A percentile compares a stretch with the other conserved stretches of the same genome.
Evolutionary conservation across 2,888 invertebrate genomes (phyloP).

Genomic region (Diarsia dahlii): DNA sequence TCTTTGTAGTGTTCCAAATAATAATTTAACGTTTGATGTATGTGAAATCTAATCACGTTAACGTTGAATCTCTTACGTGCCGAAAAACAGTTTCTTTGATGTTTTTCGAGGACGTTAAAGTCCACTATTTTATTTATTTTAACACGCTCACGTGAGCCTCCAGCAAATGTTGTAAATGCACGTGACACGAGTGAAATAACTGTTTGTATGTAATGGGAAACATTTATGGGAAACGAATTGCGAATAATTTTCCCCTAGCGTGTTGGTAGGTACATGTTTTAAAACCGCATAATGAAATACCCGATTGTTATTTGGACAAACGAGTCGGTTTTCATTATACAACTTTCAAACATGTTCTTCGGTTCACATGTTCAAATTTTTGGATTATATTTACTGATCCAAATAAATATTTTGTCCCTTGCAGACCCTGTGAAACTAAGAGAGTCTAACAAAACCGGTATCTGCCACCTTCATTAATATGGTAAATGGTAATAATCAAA

Average conservation of each 20-base stretch:
- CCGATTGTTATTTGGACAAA: background rate
- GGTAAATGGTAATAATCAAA: background rate
- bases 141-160: conserved; percentile 21
- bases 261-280: background rate
- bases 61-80: conserved; percentile 29
- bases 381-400: background rate
- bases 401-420: background rate
- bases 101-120: conserved; percentile 31
- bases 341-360: background rate
- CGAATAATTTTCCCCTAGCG: conserved; percentile 12
- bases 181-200: conserved; percentile 52
- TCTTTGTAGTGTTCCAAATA: conserved; percentile 54
- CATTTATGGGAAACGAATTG: conserved; percentile 28
- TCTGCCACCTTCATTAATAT: background rate
- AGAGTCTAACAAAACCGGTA: background rate
- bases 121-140: conserved; percentile 47
- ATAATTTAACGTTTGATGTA: conserved; percentile 42
- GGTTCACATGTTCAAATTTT: background rate
- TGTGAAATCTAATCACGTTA: conserved; percentile 55
- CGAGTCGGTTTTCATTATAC: background rate
- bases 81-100: conserved; percentile 49
- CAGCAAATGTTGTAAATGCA: conserved; percentile 34
- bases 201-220: conserved; percentile 27
- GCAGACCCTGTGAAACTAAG: background rate
- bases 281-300: background rate